phyloP scores from a whole-genome alignment of 2,888 invertebrate genomes.

The Cataglyphis cursor region DNA sequence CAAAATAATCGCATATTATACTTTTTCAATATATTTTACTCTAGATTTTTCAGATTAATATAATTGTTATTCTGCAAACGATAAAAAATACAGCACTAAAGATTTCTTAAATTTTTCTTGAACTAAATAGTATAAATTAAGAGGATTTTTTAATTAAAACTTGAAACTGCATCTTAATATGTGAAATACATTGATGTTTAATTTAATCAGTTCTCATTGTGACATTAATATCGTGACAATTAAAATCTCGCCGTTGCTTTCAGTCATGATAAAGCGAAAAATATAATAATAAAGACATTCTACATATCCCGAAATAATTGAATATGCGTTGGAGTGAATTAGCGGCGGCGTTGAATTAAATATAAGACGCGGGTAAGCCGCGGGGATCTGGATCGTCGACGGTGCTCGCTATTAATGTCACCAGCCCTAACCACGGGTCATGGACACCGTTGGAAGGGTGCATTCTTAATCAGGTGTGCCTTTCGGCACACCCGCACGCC shows the following conservation, averaged over 20 bases:
- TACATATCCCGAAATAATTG: constrained; percentile 78
- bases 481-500: constrained; percentile 76
- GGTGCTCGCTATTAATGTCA: constrained; percentile 83
- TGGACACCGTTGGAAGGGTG: constrained; percentile 81
- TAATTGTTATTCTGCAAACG: not conserved
- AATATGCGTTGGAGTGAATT: constrained; percentile 81
- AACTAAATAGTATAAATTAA: not conserved
- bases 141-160: not conserved
- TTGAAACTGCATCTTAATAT: not conserved
- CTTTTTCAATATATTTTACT: not conserved
- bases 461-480: constrained; percentile 82
- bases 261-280: constrained; percentile 31
- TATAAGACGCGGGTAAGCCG: constrained; percentile 80
- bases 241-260: constrained; percentile 15
- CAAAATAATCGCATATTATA: not conserved
- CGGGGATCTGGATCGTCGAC: constrained; percentile 73
- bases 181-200: not conserved
- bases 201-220: constrained; percentile 39
- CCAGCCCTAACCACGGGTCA: constrained; percentile 81
- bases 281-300: constrained; percentile 68
- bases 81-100: not conserved
- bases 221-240: constrained; percentile 27
- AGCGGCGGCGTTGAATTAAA: constrained; percentile 83
- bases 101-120: not conserved
- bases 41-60: not conserved